Evolutionary conservation across 2,797 vertebrate genomes (phyloP).

Genomic region (Rhincodon typus): DNA sequence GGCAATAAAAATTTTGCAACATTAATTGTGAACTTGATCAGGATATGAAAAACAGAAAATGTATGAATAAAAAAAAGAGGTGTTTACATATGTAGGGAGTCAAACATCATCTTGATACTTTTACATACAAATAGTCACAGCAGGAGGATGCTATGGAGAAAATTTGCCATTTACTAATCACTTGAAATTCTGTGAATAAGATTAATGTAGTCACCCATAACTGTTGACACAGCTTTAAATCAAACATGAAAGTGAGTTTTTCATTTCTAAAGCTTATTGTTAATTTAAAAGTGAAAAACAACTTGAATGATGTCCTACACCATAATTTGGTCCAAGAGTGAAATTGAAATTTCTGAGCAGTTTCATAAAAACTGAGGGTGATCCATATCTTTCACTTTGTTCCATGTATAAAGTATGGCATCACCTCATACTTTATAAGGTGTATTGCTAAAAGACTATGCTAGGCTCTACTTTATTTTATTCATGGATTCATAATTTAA

Average conservation of each 20-base stretch:
- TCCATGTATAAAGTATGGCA: neutral
- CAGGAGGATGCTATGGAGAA: neutral
- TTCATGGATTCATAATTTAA: constrained; percentile 17
- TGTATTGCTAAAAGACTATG: neutral
- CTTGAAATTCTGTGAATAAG: neutral
- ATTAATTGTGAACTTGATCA: neutral
- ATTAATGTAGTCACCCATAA: neutral
- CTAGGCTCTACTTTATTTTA: neutral
- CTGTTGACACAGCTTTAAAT: neutral
- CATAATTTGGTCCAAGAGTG: neutral
- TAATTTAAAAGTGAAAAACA: neutral
- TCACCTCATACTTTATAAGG: neutral
- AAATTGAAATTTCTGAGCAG: neutral
- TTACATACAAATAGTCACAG: neutral
- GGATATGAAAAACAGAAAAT: neutral
- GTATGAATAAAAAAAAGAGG: neutral
- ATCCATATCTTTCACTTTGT: neutral
- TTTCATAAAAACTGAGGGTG: neutral
- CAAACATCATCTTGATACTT: neutral
- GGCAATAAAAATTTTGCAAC: too few relatives aligned
- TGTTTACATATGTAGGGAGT: neutral
- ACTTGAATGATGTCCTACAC: neutral
- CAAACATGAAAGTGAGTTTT: neutral
- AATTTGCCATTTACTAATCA: constrained; percentile 13
- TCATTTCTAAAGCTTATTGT: neutral